Evolutionary conservation across 2,888 invertebrate species (phyloP), one percentile per base, ranked within the genome.

Genomic region (Drosophila fulvimacula): DNA sequence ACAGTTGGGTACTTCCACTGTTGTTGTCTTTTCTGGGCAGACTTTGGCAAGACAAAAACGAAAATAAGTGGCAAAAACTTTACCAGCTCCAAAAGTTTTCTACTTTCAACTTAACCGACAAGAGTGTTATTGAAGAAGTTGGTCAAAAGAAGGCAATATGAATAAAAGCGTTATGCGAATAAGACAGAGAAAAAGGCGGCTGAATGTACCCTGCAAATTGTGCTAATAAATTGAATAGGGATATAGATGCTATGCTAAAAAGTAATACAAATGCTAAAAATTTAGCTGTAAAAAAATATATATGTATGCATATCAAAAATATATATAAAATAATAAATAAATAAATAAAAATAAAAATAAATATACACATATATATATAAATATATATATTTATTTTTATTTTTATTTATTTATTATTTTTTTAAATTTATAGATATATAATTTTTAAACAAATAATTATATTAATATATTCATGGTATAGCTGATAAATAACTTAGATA

Each of bases 61-160:
- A 59, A 59, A 63, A 24, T 34, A 15, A 27, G 7, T 17, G 13
- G 15, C 39, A 15, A 51, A 30, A 44, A 62, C 62, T 62, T 44
- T 17, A 17, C n/a, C 27, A 61, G 27, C 34, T 30, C 34, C 19
- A 13, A 61, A 44, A 61, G 24, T 60, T 34, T 32, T 39, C 30
- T 19, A 19, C 13, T 13, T 64, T 49, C 32, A 63, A 41, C 32
- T 38, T 38, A 2, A 15, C 11, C 11, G 32, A 10, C 17, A 24
- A 17, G n/a, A 3, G 13, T 38, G 15, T 19, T 36, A 44, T 52
- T 15, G 44, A 19, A 36, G 36, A 61, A 61, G 19, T 51, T 52
- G 6, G 9, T 2, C 5, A 13, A 34, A 52, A 17, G 19, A 19
- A 41, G 17, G 17, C 36, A 52, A 36, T 21, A 21, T 17, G 15